Evolutionary conservation across 2,888 invertebrate genomes (phyloP), one percentile per base, ranked within the genome.

Genomic region (Campoplex nolae): DNA sequence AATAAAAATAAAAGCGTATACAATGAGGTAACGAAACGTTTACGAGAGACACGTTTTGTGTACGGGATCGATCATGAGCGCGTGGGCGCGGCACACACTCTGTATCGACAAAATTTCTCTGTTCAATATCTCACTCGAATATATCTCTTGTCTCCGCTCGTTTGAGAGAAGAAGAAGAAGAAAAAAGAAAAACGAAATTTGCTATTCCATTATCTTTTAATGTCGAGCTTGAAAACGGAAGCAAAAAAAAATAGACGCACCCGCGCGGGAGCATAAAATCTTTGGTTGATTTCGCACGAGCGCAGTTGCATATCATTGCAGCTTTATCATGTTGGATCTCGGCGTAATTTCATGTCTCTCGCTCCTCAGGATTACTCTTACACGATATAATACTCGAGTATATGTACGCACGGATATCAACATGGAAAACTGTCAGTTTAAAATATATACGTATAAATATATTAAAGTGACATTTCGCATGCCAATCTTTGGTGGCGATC

Each of bases 291-390:
- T 45, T 62, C 38, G 42, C 45, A 28, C 45, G 67, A 28, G 56
- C 67, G 58, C 68, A 23, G 73, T 81, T 68, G 58, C 76, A 77
- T 81, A 54, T 81, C 65, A 73, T 77, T 77, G 65, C 56, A 28
- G 65, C 51, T 56, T 75, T 82, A 89, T 88, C 88, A 18, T 48
- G 65, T 65, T 85, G 86, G 85, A 89, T 90, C 89, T 76, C 78
- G 68, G 78, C 75, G 74, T 73, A 81, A 87, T 87, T 86, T 83
- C 82, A 85, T 79, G 85, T 78, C 76, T 54, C 71, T 83, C 87
- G 82, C 78, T 82, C 79, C 68, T 73, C 62, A 56, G 58, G 77
- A 71, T 82, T 76, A 68, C 32, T 23, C 75, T 48, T 51, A 58
- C 56, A 16, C 58, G 32, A 3, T 3, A 62, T 62, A 62, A 62